Evolutionary conservation across 2,113 vertebrate species (phyloP).

Genomic region (Bettongia penicillata): DNA sequence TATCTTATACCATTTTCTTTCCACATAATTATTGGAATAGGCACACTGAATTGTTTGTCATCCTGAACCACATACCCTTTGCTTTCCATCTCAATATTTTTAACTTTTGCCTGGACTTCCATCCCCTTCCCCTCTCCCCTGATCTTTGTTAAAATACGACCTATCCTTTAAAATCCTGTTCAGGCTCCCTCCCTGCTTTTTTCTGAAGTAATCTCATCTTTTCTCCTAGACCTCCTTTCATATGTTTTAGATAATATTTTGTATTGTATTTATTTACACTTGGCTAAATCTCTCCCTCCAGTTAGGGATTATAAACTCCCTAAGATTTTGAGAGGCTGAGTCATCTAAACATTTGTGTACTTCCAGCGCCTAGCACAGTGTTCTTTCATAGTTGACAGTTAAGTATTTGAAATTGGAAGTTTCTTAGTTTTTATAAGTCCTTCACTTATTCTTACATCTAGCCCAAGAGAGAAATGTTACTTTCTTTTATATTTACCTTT

Average conservation of each 20-base stretch:
- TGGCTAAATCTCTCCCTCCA: background rate
- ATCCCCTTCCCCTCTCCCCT: background rate
- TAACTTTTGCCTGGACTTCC: background rate
- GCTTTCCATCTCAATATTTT: background rate
- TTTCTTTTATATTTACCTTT: slow-evolving; percentile 50
- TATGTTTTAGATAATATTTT: background rate
- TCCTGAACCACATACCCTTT: background rate
- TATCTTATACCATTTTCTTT: background rate
- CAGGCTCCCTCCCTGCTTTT: background rate
- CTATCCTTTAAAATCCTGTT: background rate
- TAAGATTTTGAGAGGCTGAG: slow-evolving; percentile 30
- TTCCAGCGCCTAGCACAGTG: slow-evolving; percentile 19
- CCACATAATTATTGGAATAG: background rate
- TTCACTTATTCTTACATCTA: slow-evolving; percentile 19
- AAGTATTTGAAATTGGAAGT: slow-evolving; percentile 34
- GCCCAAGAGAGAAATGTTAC: background rate
- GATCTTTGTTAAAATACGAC: background rate
- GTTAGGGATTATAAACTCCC: background rate
- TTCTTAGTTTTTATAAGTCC: slow-evolving; percentile 37
- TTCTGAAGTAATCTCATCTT: background rate
- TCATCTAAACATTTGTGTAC: slow-evolving; percentile 10
- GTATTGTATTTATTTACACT: background rate
- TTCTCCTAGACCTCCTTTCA: background rate
- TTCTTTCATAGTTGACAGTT: slow-evolving; percentile 24
- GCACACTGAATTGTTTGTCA: background rate